Conservation (phyloP, 2,113 vertebrate species). For the Romanogobio albipinnatus region DNA sequence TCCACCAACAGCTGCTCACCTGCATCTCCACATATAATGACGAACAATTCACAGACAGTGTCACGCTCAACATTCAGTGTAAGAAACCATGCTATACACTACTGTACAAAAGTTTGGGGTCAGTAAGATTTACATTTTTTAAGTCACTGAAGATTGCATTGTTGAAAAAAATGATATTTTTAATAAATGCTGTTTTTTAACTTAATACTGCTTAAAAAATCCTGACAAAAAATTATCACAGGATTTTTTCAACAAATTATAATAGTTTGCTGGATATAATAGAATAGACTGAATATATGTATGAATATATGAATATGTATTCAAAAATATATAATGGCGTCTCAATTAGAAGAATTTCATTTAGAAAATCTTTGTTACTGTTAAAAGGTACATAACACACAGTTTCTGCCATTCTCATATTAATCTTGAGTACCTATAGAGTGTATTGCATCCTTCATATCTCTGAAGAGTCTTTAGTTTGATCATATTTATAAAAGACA, state of each 20-base stretch:
- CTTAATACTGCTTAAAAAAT: not conserved
- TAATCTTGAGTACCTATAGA: too few relatives aligned
- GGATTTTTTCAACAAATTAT: not conserved
- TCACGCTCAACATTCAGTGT: constrained; percentile 93
- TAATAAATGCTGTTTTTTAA: not conserved
- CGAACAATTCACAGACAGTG: constrained; percentile 84
- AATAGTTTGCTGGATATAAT: not conserved
- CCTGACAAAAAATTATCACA: not conserved
- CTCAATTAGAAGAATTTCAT: not conserved
- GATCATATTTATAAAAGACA: too few relatives aligned
- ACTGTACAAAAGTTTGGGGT: not conserved
- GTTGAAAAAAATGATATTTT: not conserved
- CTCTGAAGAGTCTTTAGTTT: too few relatives aligned
- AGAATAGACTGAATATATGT: too few relatives aligned
- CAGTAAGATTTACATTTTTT: not conserved
- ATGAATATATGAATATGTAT: not conserved
- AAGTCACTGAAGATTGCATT: not conserved
- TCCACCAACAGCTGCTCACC: constrained; percentile 85
- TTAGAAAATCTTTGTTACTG: not conserved
- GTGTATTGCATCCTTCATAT: too few relatives aligned
- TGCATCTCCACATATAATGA: constrained; percentile 91
- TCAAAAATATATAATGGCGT: not conserved
- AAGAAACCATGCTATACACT: constrained; percentile 60
- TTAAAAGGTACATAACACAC: not conserved
- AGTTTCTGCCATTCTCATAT: too few relatives aligned